Evolutionary conservation across 2,888 invertebrate genomes (phyloP).

Genomic region (Aspidiotus rigidus): DNA sequence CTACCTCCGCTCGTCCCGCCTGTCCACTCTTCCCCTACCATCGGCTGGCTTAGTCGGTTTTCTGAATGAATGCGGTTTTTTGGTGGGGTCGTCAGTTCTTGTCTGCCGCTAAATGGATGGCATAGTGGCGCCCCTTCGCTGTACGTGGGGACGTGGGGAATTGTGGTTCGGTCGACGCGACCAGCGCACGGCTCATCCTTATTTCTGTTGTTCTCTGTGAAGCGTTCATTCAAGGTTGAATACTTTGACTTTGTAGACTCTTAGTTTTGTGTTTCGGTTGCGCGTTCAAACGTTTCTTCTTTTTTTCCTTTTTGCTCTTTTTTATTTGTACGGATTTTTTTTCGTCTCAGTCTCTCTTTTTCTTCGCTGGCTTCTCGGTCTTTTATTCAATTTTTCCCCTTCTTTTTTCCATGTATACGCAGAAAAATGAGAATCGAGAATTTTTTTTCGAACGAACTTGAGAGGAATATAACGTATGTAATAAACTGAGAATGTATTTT

Average conservation of each 20-base stretch:
- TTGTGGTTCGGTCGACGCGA: conserved; percentile 30
- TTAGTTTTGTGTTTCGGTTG: conserved; percentile 19
- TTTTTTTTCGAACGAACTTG: too few relatives aligned
- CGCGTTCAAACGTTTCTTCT: background rate
- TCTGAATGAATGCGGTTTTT: conserved; percentile 30
- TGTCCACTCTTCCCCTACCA: conserved; percentile 20
- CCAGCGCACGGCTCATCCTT: conserved; percentile 26
- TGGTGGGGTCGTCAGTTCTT: conserved; percentile 24
- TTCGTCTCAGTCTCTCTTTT: background rate
- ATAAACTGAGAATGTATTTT: too few relatives aligned
- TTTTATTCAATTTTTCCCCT: too few relatives aligned
- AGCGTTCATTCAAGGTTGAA: conserved; percentile 30
- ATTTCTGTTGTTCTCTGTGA: conserved; percentile 27
- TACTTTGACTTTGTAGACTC: conserved; percentile 29
- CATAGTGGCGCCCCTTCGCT: conserved; percentile 26
- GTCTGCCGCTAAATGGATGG: conserved; percentile 23
- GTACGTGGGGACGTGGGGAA: conserved; percentile 18
- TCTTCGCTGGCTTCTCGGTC: too few relatives aligned
- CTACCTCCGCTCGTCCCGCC: background rate
- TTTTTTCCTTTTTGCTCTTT: conserved; percentile 1
- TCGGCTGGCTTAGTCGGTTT: conserved; percentile 24
- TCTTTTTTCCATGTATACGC: too few relatives aligned
- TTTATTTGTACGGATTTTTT: background rate
- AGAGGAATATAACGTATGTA: too few relatives aligned
- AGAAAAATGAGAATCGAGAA: too few relatives aligned